phyloP scores from a whole-genome alignment of 1,140 invertebrate species.

The Hormaphis cornu region DNA sequence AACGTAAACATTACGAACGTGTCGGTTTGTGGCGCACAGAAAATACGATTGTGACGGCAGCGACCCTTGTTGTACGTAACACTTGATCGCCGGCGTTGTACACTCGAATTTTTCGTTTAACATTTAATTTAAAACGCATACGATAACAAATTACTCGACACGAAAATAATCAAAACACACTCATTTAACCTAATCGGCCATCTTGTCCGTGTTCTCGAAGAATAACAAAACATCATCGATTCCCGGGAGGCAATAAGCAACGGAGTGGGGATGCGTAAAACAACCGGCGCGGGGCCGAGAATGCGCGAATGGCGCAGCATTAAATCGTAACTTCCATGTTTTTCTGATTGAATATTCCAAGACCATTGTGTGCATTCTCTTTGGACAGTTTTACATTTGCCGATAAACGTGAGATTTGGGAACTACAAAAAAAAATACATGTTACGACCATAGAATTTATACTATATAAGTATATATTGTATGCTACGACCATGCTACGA shows the following conservation, averaged over 20 bases:
- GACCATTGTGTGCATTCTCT: not conserved
- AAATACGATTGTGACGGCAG: not conserved
- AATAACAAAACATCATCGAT: slow-evolving; percentile 32
- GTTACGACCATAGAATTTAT: too few relatives aligned
- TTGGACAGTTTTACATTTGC: not conserved
- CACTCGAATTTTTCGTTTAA: slow-evolving; percentile 8
- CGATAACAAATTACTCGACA: not conserved
- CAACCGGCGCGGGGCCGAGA: slow-evolving; percentile 13
- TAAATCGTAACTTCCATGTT: slow-evolving; percentile 15
- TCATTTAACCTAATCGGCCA: slow-evolving; percentile 28
- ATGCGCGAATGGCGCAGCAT: slow-evolving; percentile 29
- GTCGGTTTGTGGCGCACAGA: slow-evolving; percentile 11
- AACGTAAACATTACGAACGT: slow-evolving; percentile 31
- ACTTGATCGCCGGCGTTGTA: slow-evolving; percentile 11
- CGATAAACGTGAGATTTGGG: not conserved
- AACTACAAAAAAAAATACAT: too few relatives aligned
- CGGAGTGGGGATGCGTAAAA: slow-evolving; percentile 14
- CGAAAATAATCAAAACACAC: slow-evolving; percentile 5
- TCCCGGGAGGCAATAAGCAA: not conserved
- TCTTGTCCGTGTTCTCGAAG: slow-evolving; percentile 28
- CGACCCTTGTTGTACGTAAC: not conserved
- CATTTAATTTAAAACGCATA: slow-evolving; percentile 16
- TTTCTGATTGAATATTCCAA: not conserved
- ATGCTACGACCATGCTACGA: too few relatives aligned
- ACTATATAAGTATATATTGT: too few relatives aligned